Conservation (phyloP, 2,797 vertebrate genomes). For the Phylloscopus collybita region DNA sequence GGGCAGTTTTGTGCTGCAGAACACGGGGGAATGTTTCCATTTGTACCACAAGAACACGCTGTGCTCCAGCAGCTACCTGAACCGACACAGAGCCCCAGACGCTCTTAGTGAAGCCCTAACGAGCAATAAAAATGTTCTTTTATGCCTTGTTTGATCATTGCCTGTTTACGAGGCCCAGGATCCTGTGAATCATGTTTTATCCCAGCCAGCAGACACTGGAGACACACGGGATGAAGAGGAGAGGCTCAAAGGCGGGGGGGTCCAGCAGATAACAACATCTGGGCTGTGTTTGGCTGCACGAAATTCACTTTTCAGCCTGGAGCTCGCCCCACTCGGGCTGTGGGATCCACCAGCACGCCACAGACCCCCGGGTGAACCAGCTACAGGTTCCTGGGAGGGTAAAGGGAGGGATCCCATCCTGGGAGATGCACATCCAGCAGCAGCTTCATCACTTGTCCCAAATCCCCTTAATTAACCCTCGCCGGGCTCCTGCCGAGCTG, state of each 20-base stretch:
- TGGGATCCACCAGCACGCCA: accelerated
- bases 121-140: background rate
- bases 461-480: accelerated
- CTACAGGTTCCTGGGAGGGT: background rate
- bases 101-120: background rate
- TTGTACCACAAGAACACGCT: accelerated
- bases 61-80: background rate
- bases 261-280: background rate
- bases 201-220: background rate
- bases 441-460: accelerated
- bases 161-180: background rate
- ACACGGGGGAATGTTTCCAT: background rate
- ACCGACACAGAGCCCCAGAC: background rate
- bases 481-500: accelerated
- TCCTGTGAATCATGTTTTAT: background rate
- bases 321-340: background rate
- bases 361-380: accelerated
- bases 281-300: background rate
- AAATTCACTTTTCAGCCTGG: background rate
- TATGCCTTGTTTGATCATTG: background rate
- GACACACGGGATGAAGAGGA: background rate
- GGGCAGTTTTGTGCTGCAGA: background rate
- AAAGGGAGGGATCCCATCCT: accelerated
- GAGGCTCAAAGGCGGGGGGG: accelerated
- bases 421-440: background rate